Percentiles rank a stretch among this genome's conserved stretches.
phyloP scores from a whole-genome alignment of 1,140 invertebrate genomes.

The Bilobella aurantiaca region DNA sequence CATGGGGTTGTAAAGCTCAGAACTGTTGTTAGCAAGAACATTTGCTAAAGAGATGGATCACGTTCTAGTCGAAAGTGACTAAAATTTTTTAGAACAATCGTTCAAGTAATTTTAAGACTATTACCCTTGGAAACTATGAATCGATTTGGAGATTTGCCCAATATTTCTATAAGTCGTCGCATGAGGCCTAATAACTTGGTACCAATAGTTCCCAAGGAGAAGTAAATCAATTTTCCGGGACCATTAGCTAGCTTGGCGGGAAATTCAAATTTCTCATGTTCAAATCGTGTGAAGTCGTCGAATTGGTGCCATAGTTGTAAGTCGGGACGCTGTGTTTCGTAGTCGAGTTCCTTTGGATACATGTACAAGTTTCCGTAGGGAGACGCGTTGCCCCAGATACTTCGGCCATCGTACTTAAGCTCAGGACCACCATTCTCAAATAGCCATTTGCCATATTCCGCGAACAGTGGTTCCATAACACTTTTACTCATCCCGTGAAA shows the following conservation, averaged over 20 bases:
- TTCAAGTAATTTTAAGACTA: no score
- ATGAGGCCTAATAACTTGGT: background rate
- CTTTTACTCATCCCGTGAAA: background rate
- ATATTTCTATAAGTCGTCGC: background rate
- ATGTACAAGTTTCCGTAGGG: slow-evolving; percentile 2
- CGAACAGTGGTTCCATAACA: background rate
- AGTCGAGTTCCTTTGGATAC: slow-evolving; percentile 4
- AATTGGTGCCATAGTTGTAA: background rate
- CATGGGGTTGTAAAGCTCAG: no score
- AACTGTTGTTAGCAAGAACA: no score
- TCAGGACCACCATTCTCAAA: background rate
- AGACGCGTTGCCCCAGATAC: background rate
- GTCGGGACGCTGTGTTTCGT: background rate
- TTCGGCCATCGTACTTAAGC: background rate
- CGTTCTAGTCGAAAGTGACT: no score
- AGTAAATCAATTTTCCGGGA: background rate
- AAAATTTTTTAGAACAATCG: no score
- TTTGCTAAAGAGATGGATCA: no score
- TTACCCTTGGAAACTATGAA: slow-evolving; percentile 3
- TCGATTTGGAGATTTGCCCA: background rate
- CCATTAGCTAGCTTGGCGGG: background rate
- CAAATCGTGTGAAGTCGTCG: background rate
- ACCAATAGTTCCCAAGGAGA: background rate
- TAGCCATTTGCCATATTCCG: background rate
- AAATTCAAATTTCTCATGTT: background rate